Conservation (phyloP, 2,797 vertebrate genomes). For the Mareca strepera region DNA sequence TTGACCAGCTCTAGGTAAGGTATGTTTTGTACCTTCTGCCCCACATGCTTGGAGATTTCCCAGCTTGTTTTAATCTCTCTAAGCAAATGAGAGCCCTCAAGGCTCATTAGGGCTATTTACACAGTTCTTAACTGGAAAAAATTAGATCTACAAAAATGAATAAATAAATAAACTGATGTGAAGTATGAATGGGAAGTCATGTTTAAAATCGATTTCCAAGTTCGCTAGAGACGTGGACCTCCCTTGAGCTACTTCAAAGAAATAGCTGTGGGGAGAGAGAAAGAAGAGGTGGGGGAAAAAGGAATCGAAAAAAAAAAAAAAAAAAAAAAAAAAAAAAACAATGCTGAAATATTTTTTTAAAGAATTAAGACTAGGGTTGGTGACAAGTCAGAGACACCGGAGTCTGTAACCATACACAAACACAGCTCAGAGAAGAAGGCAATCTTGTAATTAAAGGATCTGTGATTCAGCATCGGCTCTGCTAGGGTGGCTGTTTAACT, state of each 20-base stretch:
- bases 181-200: constrained; percentile 53
- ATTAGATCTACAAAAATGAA: constrained; percentile 68
- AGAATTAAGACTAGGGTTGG: background rate
- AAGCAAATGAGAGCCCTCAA: constrained; percentile 76
- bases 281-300: background rate
- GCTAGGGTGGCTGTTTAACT: background rate
- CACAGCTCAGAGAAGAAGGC: background rate
- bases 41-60: constrained; percentile 22
- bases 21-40: constrained; percentile 22
- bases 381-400: background rate
- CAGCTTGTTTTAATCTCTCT: constrained; percentile 68
- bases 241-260: constrained; percentile 20
- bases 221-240: constrained; percentile 22
- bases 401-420: background rate
- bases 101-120: constrained; percentile 76
- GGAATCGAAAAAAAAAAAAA: fast-evolving
- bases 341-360: background rate
- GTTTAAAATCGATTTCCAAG: constrained; percentile 43
- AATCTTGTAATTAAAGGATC: background rate
- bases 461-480: background rate
- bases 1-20: background rate
- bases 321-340: fast-evolving
- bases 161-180: constrained; percentile 60
- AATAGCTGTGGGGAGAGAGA: background rate
- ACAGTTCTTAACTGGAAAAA: constrained; percentile 73